Percentiles rank a stretch among this genome's conserved stretches.
These are phyloP conservation scores for Calyptommatus sinebrachiatus DNA, from an alignment of 2,113 vertebrate species.

Conservation along the genomic window DNA sequence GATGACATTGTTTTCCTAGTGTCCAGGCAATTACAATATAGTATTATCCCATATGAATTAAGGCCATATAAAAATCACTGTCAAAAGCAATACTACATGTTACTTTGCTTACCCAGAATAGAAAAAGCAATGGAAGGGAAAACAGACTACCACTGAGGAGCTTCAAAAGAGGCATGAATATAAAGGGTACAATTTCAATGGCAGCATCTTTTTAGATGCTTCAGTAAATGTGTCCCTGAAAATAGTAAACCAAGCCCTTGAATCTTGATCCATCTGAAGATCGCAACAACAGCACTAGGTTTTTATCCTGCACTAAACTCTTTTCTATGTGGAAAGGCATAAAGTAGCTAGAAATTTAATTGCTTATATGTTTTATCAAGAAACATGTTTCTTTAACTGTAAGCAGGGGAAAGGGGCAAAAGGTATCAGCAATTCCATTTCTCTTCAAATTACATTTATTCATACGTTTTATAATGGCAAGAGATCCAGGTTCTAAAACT, in stretches of 20 bases:
- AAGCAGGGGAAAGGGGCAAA: neutral
- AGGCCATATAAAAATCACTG: neutral
- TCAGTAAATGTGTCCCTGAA: neutral
- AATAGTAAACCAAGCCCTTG: neutral
- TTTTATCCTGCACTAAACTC: neutral
- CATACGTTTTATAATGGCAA: neutral
- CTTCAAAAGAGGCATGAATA: neutral
- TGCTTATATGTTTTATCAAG: rapidly evolving
- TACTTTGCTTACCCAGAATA: neutral
- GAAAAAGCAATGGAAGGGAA: neutral
- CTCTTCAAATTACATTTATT: neutral
- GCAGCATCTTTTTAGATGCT: neutral
- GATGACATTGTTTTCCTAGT: neutral
- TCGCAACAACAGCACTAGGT: neutral
- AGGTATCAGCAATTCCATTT: neutral
- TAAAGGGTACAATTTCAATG: neutral
- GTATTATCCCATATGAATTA: neutral
- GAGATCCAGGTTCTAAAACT: neutral
- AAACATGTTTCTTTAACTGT: neutral
- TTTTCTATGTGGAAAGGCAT: neutral
- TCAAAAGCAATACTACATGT: neutral
- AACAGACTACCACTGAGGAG: neutral
- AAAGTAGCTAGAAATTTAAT: rapidly evolving
- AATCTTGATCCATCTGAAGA: neutral
- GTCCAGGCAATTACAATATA: neutral